A percentile compares a stretch with the other conserved stretches of the same genome.
Evolutionary conservation across 2,113 vertebrate genomes (phyloP).

Genomic region (Mustelus asterias): DNA sequence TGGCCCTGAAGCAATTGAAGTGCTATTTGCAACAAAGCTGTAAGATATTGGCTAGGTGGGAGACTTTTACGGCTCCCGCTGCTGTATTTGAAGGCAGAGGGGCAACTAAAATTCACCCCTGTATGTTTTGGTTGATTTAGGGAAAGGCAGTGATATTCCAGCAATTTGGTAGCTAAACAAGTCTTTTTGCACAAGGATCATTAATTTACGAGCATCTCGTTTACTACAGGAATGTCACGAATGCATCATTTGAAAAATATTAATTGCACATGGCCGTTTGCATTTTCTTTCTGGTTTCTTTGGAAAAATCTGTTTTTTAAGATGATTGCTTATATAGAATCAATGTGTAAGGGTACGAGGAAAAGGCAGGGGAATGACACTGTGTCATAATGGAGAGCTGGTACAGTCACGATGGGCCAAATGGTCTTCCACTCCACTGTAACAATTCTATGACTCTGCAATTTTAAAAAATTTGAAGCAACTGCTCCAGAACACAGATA

Average conservation of each 20-base stretch:
- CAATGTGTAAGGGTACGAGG: no score
- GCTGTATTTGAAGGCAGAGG: no score
- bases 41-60: not conserved
- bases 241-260: not conserved
- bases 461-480: not conserved
- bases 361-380: no score
- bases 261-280: not conserved
- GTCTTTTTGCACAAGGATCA: conserved; percentile 5
- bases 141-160: not conserved
- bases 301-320: not conserved
- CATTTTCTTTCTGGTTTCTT: conserved; percentile 12
- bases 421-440: no score
- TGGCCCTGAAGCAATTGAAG: not conserved
- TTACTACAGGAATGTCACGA: not conserved
- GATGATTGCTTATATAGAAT: no score
- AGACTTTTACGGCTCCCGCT: no score
- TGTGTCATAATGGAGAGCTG: no score
- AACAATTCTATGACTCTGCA: no score
- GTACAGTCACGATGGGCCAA: no score
- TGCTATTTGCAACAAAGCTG: not conserved
- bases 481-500: not conserved
- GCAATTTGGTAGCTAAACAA: not conserved
- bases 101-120: no score
- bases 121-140: conserved; percentile 16
- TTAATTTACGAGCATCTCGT: no score